Evolutionary conservation across 2,113 vertebrate species (phyloP).

Genomic region (Sclerurus mexicanus): DNA sequence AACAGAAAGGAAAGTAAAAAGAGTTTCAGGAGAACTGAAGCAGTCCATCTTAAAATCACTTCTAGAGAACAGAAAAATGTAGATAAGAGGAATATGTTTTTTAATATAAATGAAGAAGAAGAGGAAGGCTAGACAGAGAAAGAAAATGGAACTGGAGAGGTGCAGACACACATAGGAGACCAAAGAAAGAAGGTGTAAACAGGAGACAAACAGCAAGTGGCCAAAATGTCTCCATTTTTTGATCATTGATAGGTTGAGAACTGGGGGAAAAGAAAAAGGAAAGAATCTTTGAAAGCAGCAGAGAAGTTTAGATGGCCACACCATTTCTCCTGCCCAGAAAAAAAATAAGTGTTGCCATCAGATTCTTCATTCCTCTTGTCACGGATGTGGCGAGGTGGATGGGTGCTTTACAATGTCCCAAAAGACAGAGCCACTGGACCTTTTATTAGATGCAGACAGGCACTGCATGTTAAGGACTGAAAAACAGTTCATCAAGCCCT

Average conservation of each 20-base stretch:
- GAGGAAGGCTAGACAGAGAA: neutral
- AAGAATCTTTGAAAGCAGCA: neutral
- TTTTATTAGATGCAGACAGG: neutral
- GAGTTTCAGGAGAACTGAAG: neutral
- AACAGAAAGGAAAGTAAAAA: neutral
- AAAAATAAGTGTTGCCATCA: neutral
- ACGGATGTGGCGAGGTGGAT: rapidly evolving
- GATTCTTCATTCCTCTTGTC: neutral
- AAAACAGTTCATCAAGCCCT: neutral
- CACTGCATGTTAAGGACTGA: neutral
- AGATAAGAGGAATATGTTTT: neutral
- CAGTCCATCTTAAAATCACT: neutral
- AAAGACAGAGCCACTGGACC: neutral
- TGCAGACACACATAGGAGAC: neutral
- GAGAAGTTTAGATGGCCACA: neutral
- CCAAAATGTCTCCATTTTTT: neutral
- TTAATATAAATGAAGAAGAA: neutral
- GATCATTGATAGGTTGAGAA: neutral
- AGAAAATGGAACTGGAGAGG: neutral
- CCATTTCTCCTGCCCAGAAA: neutral
- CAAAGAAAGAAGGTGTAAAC: neutral
- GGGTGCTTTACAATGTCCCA: neutral
- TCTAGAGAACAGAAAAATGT: neutral
- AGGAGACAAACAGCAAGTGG: neutral
- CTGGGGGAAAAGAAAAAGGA: neutral